A percentile compares a stretch with the other conserved stretches of the same genome.
phyloP scores from a whole-genome alignment of 2,888 invertebrate genomes.

The Polietes domitor region DNA sequence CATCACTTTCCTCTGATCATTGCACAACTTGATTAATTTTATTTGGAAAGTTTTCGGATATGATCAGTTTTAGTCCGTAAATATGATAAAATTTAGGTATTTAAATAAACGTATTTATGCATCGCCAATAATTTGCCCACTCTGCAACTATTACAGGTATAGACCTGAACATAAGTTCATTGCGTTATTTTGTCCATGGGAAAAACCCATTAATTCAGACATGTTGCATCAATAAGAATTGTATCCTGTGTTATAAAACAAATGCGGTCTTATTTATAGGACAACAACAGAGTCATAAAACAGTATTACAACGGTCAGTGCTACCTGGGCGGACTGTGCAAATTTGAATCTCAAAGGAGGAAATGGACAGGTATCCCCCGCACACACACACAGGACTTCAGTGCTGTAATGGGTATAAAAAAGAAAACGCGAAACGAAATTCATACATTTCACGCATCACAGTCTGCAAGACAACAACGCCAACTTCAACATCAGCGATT shows the following conservation, averaged over 20 bases:
- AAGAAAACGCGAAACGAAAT: background rate
- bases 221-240: slow-evolving; percentile 14
- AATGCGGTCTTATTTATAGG: slow-evolving; percentile 30
- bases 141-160: no score
- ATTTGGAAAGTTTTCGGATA: no score
- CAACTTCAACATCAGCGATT: background rate
- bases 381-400: background rate
- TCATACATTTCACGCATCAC: slow-evolving; percentile 3
- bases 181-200: no score
- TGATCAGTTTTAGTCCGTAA: no score
- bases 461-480: background rate
- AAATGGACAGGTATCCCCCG: slow-evolving; percentile 20
- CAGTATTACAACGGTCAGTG: background rate
- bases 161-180: no score
- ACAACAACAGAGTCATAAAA: slow-evolving; percentile 38
- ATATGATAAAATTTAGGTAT: no score
- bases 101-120: no score
- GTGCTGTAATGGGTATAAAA: slow-evolving; percentile 31
- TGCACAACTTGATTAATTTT: no score
- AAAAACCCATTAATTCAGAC: background rate
- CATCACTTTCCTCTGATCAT: no score
- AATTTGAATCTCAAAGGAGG: background rate
- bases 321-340: slow-evolving; percentile 9
- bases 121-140: no score
- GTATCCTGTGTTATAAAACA: slow-evolving; percentile 7